phyloP scores from a whole-genome alignment of 1,140 invertebrate species.

The Orchesella cincta region DNA sequence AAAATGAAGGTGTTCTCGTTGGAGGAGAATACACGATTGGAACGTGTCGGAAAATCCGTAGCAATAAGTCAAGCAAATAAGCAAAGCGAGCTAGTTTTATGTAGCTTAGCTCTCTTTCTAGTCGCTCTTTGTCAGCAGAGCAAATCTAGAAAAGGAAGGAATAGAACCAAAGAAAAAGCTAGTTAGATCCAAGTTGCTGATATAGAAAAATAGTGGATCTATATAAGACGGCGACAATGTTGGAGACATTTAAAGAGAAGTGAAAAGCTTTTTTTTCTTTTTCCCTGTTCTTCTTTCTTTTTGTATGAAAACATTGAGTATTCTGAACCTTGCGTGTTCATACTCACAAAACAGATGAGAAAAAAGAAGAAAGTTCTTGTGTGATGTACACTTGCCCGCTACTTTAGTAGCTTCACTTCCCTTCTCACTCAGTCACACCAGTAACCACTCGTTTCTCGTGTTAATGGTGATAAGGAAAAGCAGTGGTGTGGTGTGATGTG shows the following conservation, averaged over 20 bases:
- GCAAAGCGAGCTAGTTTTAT: background rate
- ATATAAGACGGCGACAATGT: background rate
- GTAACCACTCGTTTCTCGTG: background rate
- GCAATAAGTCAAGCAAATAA: background rate
- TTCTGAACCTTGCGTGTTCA: constrained; percentile 14
- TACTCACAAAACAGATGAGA: background rate
- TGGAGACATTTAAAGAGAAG: background rate
- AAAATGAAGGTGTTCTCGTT: background rate
- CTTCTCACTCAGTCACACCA: background rate
- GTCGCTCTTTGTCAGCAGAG: background rate
- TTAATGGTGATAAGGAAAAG: background rate
- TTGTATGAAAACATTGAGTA: constrained; percentile 8
- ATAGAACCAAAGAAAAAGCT: background rate
- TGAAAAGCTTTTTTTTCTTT: background rate
- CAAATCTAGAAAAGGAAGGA: background rate
- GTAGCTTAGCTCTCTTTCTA: background rate
- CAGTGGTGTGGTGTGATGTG: background rate
- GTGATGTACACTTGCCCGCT: background rate
- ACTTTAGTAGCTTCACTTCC: background rate
- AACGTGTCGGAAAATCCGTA: background rate
- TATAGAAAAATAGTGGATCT: background rate
- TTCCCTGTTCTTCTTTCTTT: background rate
- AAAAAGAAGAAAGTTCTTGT: constrained; percentile 4
- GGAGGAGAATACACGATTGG: background rate
- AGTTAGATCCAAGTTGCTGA: background rate